A percentile compares a stretch with the other conserved stretches of the same genome.
Evolutionary conservation across 2,888 invertebrate species (phyloP).

Genomic region (Lithophane socia): DNA sequence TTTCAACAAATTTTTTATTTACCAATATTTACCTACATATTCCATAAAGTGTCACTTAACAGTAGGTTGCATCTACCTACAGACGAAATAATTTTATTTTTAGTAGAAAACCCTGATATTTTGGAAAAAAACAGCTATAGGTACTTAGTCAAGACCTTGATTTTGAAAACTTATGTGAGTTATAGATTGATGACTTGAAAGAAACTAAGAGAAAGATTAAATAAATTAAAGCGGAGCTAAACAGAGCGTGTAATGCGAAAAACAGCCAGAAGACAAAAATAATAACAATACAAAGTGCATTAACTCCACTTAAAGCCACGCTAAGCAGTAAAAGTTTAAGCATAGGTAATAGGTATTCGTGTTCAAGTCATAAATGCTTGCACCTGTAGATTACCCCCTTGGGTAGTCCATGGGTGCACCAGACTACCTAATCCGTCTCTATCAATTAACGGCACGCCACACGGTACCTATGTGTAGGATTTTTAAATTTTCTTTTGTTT

Average conservation of each 20-base stretch:
- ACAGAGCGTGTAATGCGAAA: too few species aligned
- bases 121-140: neutral
- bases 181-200: too few species aligned
- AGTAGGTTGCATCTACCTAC: neutral
- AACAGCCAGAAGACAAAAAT: neutral
- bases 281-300: slow-evolving; percentile 13
- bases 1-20: neutral
- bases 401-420: neutral
- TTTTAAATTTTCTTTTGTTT: neutral
- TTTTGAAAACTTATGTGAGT: too few species aligned
- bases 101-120: neutral
- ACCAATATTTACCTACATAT: neutral
- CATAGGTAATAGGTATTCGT: slow-evolving; percentile 16
- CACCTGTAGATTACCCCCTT: slow-evolving; percentile 31
- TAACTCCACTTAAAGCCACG: slow-evolving; percentile 12
- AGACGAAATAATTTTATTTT: neutral
- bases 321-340: slow-evolving; percentile 12
- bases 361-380: slow-evolving; percentile 14
- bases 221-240: too few species aligned
- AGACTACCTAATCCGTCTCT: neutral
- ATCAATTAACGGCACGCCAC: slow-evolving; percentile 22
- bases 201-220: too few species aligned
- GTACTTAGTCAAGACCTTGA: neutral
- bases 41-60: neutral
- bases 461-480: neutral